A percentile compares a stretch with the other conserved stretches of the same genome.
Conservation (phyloP, 2,113 vertebrate species). For the Lasiurus borealis region DNA sequence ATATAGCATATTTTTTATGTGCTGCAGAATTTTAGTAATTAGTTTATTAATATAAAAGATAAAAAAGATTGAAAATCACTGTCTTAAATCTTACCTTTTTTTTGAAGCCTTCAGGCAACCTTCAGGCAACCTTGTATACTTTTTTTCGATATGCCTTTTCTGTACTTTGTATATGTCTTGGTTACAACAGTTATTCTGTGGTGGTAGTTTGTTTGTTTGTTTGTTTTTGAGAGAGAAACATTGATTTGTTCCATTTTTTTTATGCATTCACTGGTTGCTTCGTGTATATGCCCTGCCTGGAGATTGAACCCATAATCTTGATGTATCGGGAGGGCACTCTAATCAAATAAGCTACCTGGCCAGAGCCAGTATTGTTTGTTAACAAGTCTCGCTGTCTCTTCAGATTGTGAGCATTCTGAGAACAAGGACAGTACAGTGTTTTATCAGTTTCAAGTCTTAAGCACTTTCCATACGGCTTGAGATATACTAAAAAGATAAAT, state of each 20-base stretch:
- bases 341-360: background rate
- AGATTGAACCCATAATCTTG: background rate
- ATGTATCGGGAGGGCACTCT: background rate
- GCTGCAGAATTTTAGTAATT: background rate
- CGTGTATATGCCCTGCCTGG: background rate
- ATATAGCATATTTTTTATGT: background rate
- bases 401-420: background rate
- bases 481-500: background rate
- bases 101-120: background rate
- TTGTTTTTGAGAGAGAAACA: background rate
- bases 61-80: background rate
- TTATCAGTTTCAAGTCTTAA: constrained; percentile 1
- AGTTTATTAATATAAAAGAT: background rate
- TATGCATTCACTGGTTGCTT: background rate
- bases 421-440: background rate
- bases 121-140: background rate
- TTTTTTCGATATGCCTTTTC: background rate
- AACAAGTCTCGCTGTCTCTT: background rate
- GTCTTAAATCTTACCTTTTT: background rate
- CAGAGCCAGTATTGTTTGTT: background rate
- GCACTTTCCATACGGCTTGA: background rate
- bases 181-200: background rate
- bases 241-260: background rate
- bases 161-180: background rate
- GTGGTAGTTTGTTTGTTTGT: background rate